Percentiles rank a stretch among this genome's conserved stretches.
These are phyloP conservation scores for Thysanoteuthis rhombus DNA, from an alignment of 2,888 invertebrate species.

Conservation along the genomic window DNA sequence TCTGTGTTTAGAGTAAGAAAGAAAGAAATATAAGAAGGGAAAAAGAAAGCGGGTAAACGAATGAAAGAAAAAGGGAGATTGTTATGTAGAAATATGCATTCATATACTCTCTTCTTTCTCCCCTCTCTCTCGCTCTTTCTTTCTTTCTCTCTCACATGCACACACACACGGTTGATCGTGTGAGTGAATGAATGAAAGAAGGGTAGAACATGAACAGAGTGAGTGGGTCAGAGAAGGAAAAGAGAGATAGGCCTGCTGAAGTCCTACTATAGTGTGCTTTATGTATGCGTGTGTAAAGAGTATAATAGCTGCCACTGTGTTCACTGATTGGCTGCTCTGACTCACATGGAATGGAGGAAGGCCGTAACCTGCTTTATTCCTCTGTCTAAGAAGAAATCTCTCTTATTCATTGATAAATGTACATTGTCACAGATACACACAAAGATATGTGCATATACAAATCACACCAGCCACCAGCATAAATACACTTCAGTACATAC, in stretches of 20 bases:
- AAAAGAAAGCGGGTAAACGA: too few species aligned
- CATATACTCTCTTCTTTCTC: too few species aligned
- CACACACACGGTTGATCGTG: neutral
- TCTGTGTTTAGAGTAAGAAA: too few species aligned
- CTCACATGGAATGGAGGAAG: neutral
- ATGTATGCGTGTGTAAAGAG: neutral
- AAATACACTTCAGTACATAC: neutral
- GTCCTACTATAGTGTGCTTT: neutral
- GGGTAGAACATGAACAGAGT: neutral
- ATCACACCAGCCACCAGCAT: too few species aligned
- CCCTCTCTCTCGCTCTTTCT: too few species aligned
- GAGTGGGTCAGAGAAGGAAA: neutral
- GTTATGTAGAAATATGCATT: too few species aligned
- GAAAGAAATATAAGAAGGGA: too few species aligned
- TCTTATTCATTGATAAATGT: neutral
- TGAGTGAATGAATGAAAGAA: neutral
- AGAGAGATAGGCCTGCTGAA: neutral
- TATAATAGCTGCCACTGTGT: neutral
- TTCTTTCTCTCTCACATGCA: too few species aligned
- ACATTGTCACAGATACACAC: neutral
- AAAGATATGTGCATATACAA: neutral
- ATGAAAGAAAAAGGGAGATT: neutral
- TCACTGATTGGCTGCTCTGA: neutral
- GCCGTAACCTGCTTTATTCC: neutral
- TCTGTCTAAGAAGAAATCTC: neutral